Conservation (phyloP, 2,797 vertebrate species). For the Crax fasciolata region DNA sequence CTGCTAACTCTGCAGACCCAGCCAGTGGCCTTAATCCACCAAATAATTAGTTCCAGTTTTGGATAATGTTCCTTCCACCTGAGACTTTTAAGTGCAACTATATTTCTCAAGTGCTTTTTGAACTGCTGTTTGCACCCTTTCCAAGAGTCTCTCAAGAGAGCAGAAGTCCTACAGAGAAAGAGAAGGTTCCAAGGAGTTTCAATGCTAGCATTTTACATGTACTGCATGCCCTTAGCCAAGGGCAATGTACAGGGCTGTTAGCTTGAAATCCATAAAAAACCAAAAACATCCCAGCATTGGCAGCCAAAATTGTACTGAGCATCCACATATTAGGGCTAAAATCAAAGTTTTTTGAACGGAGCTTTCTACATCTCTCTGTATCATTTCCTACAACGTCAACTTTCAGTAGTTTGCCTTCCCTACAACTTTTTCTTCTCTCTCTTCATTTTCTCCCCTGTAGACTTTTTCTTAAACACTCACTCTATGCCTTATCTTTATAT, state of each 20-base stretch:
- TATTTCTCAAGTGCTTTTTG: slow-evolving; percentile 31
- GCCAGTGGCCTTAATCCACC: slow-evolving; percentile 59
- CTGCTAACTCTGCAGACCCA: slow-evolving; percentile 62
- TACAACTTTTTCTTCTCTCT: background rate
- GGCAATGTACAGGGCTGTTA: background rate
- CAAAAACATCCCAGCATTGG: background rate
- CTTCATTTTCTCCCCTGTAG: background rate
- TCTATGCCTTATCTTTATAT: background rate
- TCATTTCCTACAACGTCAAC: slow-evolving; percentile 2
- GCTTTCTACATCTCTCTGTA: background rate
- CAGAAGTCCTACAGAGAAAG: background rate
- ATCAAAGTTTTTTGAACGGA: background rate
- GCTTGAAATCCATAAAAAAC: slow-evolving; percentile 11
- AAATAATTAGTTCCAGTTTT: slow-evolving; percentile 70
- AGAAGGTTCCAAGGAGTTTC: background rate
- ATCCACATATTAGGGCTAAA: background rate
- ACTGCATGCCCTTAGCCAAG: background rate
- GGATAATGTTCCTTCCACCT: slow-evolving; percentile 43
- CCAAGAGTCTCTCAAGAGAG: background rate
- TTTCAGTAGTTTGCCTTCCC: background rate
- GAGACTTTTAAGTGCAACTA: background rate
- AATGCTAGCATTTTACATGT: background rate
- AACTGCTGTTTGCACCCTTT: slow-evolving; percentile 26
- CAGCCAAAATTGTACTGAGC: slow-evolving; percentile 7
- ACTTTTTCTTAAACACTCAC: background rate